Evolutionary conservation across 2,797 vertebrate genomes (phyloP).

Genomic region (Poecilia gillii): DNA sequence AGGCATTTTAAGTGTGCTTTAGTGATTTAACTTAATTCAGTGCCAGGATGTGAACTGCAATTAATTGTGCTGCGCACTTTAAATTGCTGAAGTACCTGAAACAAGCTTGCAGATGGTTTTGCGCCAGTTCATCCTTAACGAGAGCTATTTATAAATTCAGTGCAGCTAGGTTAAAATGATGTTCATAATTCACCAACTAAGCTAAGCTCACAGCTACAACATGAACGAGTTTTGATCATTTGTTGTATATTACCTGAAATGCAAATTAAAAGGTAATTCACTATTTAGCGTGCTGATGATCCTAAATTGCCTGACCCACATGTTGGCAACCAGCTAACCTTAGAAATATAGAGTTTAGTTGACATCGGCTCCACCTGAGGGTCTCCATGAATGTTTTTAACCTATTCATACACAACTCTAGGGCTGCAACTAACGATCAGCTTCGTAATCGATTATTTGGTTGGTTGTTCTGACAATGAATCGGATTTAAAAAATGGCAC

Average conservation of each 20-base stretch:
- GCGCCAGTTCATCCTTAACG: background rate
- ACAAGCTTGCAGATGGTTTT: background rate
- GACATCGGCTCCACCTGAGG: too few species aligned
- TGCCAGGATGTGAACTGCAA: slow-evolving; percentile 9
- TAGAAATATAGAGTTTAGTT: too few species aligned
- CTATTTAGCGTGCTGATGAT: background rate
- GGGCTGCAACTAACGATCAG: too few species aligned
- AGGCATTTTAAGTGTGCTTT: slow-evolving; percentile 3
- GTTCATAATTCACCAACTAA: background rate
- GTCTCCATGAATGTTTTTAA: too few species aligned
- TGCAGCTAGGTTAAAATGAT: background rate
- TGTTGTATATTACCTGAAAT: background rate
- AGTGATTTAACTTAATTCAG: slow-evolving; percentile 32
- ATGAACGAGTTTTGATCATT: background rate
- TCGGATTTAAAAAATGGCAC: too few species aligned
- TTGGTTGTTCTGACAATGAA: too few species aligned
- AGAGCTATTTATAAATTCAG: background rate
- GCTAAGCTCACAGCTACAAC: background rate
- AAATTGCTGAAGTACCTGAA: background rate
- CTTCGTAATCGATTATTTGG: too few species aligned
- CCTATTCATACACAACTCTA: too few species aligned
- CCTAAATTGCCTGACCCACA: background rate
- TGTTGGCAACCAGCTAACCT: too few species aligned
- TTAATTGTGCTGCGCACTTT: slow-evolving; percentile 20
- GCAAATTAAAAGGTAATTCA: background rate